Evolutionary conservation across 64 coral and sea anemone genomes (phyloP), one percentile per base, ranked within the genome.

Genomic region (Montipora efflorescens): DNA sequence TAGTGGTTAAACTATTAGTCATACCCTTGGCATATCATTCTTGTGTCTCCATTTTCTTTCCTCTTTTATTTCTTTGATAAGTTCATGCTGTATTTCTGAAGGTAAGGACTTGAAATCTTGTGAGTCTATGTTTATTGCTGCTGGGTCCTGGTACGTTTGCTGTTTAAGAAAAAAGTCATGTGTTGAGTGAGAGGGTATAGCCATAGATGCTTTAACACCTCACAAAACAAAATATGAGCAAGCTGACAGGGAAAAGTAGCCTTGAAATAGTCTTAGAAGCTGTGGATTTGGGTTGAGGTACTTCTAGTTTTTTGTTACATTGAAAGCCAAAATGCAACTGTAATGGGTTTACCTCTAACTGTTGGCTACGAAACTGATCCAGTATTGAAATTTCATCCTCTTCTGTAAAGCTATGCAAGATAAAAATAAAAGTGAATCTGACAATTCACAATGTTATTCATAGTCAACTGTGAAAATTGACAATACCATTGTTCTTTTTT

Each of bases 31-130:
- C 79, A 99, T 90, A 67, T 89, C 70, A 28, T 46, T 79, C 15
- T 80, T 90, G 28, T 79, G 79, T 18, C 79, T 83, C 84, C 92
- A 94, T 20, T 93, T 94, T 72, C 85, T 96, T 70, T 96, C 92
- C 67, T 94, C 98, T 71, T 89, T 94, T 23, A 94, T 92, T 16
- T 99, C 98, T 28, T 94, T 91, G 75, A 99, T 99, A 0, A 99
- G 52, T 13, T 99, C 98, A 88, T 99, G 98, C 67, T 99, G 92
- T 23, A 99, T 94, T 48, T 95, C 97, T 89, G 90, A 77, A 47
- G 97, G 97, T 67, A 99, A 76, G 5, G 82, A 80, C 43, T 90
- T 93, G 25, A 99, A 99, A 59, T 96, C 97, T 21, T 99, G 74
- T 57, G 94, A 96, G 3, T 99, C 95, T 67, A 99, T 90, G 49